Evolutionary conservation across 2,888 invertebrate genomes (phyloP).

Genomic region (Pristionchus maxplancki): DNA sequence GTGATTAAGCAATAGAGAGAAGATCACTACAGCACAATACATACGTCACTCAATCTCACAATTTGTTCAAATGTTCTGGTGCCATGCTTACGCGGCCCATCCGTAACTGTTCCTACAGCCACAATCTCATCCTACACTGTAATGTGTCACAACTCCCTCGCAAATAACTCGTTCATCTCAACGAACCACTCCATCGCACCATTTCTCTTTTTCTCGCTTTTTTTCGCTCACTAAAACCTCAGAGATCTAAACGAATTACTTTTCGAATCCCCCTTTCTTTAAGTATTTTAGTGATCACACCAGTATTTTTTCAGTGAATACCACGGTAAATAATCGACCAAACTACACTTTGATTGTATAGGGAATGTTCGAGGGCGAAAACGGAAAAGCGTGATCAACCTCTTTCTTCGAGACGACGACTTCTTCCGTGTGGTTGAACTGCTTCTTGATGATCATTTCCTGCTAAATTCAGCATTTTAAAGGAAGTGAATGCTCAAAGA

Average conservation of each 20-base stretch:
- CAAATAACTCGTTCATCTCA: background rate
- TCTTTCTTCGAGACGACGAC: constrained; percentile 67
- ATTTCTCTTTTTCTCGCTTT: background rate
- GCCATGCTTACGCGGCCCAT: no score
- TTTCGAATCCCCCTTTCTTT: no score
- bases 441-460: constrained; percentile 61
- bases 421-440: constrained; percentile 67
- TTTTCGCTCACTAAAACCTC: background rate
- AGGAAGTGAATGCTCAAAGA: background rate
- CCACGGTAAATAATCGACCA: no score
- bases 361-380: no score
- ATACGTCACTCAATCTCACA: no score
- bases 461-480: background rate
- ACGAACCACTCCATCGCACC: constrained; percentile 8
- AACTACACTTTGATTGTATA: no score
- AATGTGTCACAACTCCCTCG: background rate
- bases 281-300: no score
- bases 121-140: background rate
- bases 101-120: no score
- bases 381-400: no score
- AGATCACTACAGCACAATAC: no score
- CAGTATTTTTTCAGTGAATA: no score
- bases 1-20: background rate
- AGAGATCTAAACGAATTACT: background rate
- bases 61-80: no score